Conservation (phyloP, 2,888 invertebrate species). For the Subacronicta megacephala region DNA sequence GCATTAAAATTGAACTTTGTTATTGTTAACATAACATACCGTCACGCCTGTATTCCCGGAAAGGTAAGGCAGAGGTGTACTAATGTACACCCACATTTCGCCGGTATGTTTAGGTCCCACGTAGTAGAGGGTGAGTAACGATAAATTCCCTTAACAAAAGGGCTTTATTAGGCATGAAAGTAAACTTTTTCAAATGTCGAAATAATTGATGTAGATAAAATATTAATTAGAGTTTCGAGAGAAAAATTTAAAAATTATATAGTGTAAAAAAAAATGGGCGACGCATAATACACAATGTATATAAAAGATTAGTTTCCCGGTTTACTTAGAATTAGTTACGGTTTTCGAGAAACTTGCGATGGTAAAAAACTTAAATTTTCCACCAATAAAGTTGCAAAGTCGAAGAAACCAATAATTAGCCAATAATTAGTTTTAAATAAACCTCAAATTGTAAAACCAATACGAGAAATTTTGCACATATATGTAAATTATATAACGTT, state of each 20-base stretch:
- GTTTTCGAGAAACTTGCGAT: neutral
- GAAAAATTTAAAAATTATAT: neutral
- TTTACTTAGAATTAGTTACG: conserved; percentile 22
- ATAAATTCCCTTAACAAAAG: no score
- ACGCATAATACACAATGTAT: conserved; percentile 43
- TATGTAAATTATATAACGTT: conserved; percentile 51
- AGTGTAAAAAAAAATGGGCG: conserved; percentile 5
- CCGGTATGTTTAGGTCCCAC: no score
- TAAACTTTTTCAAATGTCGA: no score
- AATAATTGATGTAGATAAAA: neutral
- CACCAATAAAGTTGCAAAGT: neutral
- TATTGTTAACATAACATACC: no score
- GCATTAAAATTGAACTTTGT: no score
- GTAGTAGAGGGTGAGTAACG: no score
- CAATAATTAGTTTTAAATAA: conserved; percentile 23
- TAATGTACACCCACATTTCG: no score
- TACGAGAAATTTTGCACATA: conserved; percentile 49
- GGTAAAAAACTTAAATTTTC: conserved; percentile 1
- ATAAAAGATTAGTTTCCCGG: conserved; percentile 34
- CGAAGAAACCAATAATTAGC: conserved; percentile 8
- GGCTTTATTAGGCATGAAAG: neutral
- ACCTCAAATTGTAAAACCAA: conserved; percentile 32
- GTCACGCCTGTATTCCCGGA: no score
- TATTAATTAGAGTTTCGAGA: neutral
- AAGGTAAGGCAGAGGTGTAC: no score